Base-by-base conservation (phyloP, 1,140 invertebrate species). In the Lepidostoma basale region DNA sequence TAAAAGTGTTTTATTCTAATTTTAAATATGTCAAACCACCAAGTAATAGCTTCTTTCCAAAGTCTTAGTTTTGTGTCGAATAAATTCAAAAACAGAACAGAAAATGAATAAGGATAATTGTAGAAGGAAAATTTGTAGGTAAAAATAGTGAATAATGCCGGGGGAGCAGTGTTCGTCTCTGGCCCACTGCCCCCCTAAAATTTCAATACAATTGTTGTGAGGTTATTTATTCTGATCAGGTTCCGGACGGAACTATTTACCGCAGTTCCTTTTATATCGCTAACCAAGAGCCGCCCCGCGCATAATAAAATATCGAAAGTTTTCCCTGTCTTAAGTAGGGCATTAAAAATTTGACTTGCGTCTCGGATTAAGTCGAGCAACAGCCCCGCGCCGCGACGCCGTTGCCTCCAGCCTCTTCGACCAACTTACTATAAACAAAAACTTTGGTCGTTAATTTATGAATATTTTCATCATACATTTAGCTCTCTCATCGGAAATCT, bases 291-390 rank as follows among this genome's bases (percentile, higher is more conserved):
- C 64, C 39, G 28, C 39, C 25, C 10, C 42, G 40, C 58, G 60
- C 59, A 63, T 69, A 69, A 69, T 69, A 69, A 69, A 69, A 63
- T 33, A 63, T 39, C 42, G 6, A 30, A 64, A 64, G 28, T 60
- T 69, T 52, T 52, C 22, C 20, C 25, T 22, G 22, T 49, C 62
- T 59, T 69, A 69, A 69, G 62, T 65, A 69, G 47, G 60, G 52
- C 66, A 72, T 72, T 72, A 72, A 72, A 72, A 72, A 72, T 72
- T 71, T 67, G 62, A 56, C 47, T 65, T 40, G 40, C 60, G 65
- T 72, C 60, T 42, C 59, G 52, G 26, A 47, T 42, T 40, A 36
- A 36, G 25, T 8, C 58, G 3, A 58, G 59, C 45, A 70, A 67
- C 58, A 67, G 12, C 45, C 58, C 62, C 44, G 10, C 40, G 47